phyloP scores from a whole-genome alignment of 2,888 invertebrate species.

The Pterostichus niger region DNA sequence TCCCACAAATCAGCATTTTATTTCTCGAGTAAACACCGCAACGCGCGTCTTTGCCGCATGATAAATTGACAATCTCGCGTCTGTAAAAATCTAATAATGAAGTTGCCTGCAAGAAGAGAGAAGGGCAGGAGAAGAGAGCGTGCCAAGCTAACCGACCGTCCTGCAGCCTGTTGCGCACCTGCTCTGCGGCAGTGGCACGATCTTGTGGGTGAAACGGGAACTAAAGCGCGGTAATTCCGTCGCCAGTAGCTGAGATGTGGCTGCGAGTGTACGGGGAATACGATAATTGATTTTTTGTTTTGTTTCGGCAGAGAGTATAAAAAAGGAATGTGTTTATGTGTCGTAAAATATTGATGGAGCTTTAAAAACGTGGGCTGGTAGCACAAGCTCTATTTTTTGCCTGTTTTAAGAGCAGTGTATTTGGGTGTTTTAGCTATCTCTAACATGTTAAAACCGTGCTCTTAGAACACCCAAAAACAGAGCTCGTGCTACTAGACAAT shows the following conservation, averaged over 20 bases:
- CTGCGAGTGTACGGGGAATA: neutral
- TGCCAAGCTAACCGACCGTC: slow-evolving; percentile 5
- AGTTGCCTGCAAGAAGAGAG: slow-evolving; percentile 6
- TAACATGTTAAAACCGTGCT: no score
- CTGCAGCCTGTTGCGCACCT: slow-evolving; percentile 40
- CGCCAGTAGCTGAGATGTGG: neutral
- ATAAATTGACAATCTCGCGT: slow-evolving; percentile 51
- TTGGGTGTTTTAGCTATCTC: no score
- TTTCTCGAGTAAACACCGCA: slow-evolving; percentile 48
- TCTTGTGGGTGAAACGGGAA: slow-evolving; percentile 3
- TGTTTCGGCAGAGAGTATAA: neutral
- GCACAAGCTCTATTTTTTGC: no score
- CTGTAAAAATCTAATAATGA: slow-evolving; percentile 59
- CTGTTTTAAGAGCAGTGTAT: no score
- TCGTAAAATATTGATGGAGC: no score
- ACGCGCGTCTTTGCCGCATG: slow-evolving; percentile 1
- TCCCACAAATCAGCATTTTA: slow-evolving; percentile 55
- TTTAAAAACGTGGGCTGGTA: no score
- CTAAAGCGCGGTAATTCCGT: slow-evolving; percentile 5
- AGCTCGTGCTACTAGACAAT: no score
- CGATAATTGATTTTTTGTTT: slow-evolving; percentile 10
- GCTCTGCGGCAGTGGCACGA: slow-evolving; percentile 21
- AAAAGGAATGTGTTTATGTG: no score
- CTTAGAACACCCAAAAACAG: no score
- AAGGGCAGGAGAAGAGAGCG: neutral